Conservation (phyloP, 1,140 invertebrate genomes). For the Apis laboriosa region DNA sequence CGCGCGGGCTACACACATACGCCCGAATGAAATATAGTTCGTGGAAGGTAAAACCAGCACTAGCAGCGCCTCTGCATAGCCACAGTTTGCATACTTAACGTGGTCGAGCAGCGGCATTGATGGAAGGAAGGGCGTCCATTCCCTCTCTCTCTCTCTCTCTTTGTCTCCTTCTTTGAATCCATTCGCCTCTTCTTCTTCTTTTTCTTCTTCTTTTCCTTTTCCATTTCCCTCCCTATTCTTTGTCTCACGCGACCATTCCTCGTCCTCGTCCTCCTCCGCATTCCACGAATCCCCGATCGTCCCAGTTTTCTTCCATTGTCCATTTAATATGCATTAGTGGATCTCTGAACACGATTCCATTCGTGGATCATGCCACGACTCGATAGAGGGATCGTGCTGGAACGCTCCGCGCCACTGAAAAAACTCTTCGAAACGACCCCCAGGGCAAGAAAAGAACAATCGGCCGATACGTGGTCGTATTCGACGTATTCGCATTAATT, state of each 20-base stretch:
- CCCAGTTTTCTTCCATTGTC: not conserved
- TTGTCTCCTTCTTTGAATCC: not conserved
- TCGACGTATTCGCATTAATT: not conserved
- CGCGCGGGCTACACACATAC: slow-evolving; percentile 27
- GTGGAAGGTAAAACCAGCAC: slow-evolving; percentile 43
- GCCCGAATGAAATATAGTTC: slow-evolving; percentile 55
- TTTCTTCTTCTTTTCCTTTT: not conserved
- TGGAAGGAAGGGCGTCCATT: slow-evolving; percentile 24
- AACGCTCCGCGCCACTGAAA: no score
- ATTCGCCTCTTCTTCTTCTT: not conserved
- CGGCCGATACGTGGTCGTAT: not conserved
- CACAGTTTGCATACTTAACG: slow-evolving; percentile 56
- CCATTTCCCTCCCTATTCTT: not conserved
- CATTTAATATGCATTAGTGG: no score
- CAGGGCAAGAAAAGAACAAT: not conserved
- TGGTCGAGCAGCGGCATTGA: slow-evolving; percentile 35
- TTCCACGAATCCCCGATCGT: not conserved
- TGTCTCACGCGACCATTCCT: slow-evolving; percentile 14
- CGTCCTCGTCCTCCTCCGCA: slow-evolving; percentile 44
- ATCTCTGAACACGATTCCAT: no score
- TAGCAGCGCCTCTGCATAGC: not conserved
- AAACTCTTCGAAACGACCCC: not conserved
- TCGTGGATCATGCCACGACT: no score
- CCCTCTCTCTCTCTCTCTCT: not conserved
- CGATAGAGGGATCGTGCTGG: no score